Conservation (phyloP, 1,140 invertebrate species). For the Diabrotica virgifera region DNA sequence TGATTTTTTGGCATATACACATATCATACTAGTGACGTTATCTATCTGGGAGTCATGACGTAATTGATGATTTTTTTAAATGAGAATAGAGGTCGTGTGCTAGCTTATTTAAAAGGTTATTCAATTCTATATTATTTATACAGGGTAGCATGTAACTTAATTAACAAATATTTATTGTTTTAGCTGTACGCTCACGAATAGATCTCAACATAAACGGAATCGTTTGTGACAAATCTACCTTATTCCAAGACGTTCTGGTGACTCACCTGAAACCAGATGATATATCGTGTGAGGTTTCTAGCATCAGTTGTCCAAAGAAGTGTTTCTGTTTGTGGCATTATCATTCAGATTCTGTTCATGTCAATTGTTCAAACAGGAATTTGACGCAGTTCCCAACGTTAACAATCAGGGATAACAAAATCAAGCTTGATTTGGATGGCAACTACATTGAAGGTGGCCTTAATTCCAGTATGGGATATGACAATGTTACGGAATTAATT, state of each 20-base stretch:
- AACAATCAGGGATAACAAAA: constrained; percentile 8
- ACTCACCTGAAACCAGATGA: constrained; percentile 19
- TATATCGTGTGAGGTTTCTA: constrained; percentile 19
- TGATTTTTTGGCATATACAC: too few species aligned
- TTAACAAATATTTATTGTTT: not conserved
- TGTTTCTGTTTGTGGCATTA: constrained; percentile 27
- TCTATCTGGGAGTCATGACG: too few species aligned
- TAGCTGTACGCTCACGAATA: constrained; percentile 12
- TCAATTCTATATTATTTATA: not conserved
- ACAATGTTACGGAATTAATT: constrained; percentile 29
- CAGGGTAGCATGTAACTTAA: not conserved
- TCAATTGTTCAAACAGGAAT: constrained; percentile 29
- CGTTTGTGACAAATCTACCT: constrained; percentile 19
- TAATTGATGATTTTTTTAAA: too few species aligned
- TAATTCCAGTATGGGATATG: constrained; percentile 20
- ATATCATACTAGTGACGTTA: too few species aligned
- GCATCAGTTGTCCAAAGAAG: constrained; percentile 22
- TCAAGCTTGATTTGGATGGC: constrained; percentile 17
- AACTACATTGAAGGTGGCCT: constrained; percentile 14
- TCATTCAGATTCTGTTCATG: constrained; percentile 17
- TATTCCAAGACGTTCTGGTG: constrained; percentile 5
- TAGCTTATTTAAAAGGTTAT: too few species aligned
- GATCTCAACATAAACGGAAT: constrained; percentile 22
- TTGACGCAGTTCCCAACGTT: constrained; percentile 18
- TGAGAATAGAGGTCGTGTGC: too few species aligned